phyloP scores from a whole-genome alignment of 2,888 invertebrate genomes.

The Adelphocoris suturalis region DNA sequence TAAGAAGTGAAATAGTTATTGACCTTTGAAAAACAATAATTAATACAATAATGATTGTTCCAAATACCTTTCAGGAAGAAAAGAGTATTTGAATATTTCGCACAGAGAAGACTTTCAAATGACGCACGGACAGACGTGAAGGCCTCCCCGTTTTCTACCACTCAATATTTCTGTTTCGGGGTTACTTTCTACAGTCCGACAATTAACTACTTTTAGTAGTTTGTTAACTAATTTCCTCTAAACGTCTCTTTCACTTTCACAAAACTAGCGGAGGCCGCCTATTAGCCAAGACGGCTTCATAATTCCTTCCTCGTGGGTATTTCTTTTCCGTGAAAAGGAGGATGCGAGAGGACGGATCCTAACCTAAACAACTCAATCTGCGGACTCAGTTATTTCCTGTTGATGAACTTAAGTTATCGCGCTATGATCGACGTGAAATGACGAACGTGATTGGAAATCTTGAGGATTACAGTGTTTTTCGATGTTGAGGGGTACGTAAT shows the following conservation, averaged over 20 bases:
- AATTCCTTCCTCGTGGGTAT: background rate
- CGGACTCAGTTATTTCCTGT: background rate
- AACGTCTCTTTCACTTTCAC: slow-evolving; percentile 40
- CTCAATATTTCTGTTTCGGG: background rate
- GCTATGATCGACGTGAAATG: too few species aligned
- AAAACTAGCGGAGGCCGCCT: background rate
- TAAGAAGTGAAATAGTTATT: too few species aligned
- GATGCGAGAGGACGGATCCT: background rate
- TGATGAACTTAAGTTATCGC: background rate
- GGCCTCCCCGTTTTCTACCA: too few species aligned
- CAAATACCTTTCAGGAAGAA: too few species aligned
- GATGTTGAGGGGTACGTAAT: too few species aligned
- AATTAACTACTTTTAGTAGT: slow-evolving; percentile 59
- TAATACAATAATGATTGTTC: too few species aligned
- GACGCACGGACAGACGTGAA: too few species aligned
- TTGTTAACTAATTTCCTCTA: slow-evolving; percentile 46
- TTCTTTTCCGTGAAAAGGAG: background rate
- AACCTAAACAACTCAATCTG: background rate
- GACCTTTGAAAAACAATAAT: too few species aligned
- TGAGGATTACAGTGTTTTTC: too few species aligned
- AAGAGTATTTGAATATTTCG: too few species aligned
- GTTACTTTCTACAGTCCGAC: slow-evolving; percentile 49
- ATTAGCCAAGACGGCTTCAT: background rate
- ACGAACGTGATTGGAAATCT: too few species aligned
- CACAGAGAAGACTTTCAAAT: too few species aligned